Conservation (phyloP, 2,113 vertebrate species). For the Dasyurus viverrinus region DNA sequence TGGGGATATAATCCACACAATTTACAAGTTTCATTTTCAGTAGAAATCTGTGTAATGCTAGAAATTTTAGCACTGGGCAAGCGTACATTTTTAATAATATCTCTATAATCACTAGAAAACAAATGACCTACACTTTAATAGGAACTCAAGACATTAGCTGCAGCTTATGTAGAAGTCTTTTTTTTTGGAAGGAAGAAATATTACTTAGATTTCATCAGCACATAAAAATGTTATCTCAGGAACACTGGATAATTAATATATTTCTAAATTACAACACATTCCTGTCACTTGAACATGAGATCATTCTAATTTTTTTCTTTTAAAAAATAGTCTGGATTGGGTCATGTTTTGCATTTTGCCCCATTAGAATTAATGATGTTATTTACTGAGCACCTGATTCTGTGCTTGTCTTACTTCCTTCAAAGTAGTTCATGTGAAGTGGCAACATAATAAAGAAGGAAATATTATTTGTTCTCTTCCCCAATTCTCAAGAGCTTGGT, state of each 20-base stretch:
- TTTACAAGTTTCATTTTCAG: slow-evolving; percentile 80
- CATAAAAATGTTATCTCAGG: slow-evolving; percentile 75
- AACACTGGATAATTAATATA: slow-evolving; percentile 73
- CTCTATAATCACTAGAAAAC: slow-evolving; percentile 72
- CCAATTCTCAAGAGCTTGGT: slow-evolving; percentile 63
- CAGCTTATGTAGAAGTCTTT: slow-evolving; percentile 68
- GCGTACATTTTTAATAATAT: slow-evolving; percentile 78
- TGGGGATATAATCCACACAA: slow-evolving; percentile 77
- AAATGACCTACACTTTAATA: slow-evolving; percentile 73
- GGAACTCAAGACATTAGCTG: slow-evolving; percentile 61
- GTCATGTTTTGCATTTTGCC: slow-evolving; percentile 77
- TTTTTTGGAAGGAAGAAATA: slow-evolving; percentile 77
- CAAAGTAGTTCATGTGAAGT: slow-evolving; percentile 63
- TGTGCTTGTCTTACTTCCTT: slow-evolving; percentile 54
- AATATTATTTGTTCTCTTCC: slow-evolving; percentile 66
- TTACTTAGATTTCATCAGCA: slow-evolving; percentile 73
- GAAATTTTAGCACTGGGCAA: slow-evolving; percentile 73
- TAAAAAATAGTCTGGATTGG: slow-evolving; percentile 60
- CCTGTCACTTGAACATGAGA: slow-evolving; percentile 73
- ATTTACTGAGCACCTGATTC: slow-evolving; percentile 71
- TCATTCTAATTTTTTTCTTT: slow-evolving; percentile 68
- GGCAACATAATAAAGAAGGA: slow-evolving; percentile 74
- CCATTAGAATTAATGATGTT: slow-evolving; percentile 77
- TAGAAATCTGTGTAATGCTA: slow-evolving; percentile 72
- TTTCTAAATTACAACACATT: slow-evolving; percentile 74